phyloP scores from a whole-genome alignment of 2,113 vertebrate genomes.

The Actenoides hombroni region DNA sequence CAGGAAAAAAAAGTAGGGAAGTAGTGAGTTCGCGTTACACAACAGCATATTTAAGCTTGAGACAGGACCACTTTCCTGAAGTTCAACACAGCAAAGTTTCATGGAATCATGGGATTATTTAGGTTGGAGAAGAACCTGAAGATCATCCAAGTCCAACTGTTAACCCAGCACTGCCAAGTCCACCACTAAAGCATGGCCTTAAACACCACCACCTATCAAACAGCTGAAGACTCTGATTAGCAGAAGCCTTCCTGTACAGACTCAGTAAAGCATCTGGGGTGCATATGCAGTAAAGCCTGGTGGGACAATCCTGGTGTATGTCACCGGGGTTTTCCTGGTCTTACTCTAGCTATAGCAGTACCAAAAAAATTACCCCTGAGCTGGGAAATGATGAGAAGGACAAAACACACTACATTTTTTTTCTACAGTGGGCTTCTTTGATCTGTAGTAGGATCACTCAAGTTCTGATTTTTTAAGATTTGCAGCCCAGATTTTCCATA shows the following conservation, averaged over 20 bases:
- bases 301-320: neutral
- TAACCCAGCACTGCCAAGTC: neutral
- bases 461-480: neutral
- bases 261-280: neutral
- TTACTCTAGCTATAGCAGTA: neutral
- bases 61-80: neutral
- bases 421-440: neutral
- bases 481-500: neutral
- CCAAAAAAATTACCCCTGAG: neutral
- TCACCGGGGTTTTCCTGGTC: neutral
- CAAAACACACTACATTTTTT: neutral
- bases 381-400: neutral
- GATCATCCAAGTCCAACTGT: neutral
- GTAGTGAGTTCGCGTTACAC: neutral
- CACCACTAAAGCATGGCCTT: neutral
- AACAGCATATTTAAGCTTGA: neutral
- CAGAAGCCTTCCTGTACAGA: neutral
- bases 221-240: neutral
- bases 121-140: neutral
- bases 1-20: neutral
- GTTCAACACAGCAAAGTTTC: neutral
- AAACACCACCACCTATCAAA: neutral
- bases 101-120: neutral
- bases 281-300: neutral
- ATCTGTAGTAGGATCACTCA: neutral